Percentiles rank a stretch among this genome's conserved stretches.
These are phyloP conservation scores for Lasioglossum marginatum DNA, from an alignment of 2,888 invertebrate species.

Conservation along the genomic window DNA sequence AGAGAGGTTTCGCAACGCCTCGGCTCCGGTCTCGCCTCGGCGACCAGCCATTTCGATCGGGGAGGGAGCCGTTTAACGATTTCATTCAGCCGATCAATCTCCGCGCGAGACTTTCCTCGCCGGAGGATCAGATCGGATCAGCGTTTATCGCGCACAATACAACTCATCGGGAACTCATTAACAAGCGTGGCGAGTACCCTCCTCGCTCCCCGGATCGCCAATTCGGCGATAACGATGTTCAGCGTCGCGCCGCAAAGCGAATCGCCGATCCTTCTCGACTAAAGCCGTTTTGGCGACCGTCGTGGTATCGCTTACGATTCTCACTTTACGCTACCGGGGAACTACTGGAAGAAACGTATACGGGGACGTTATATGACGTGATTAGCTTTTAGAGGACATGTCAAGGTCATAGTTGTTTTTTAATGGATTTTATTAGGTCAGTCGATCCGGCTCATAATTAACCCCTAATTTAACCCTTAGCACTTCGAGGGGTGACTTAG, in stretches of 20 bases:
- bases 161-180: constrained; percentile 63
- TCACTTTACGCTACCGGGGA: neutral
- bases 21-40: neutral
- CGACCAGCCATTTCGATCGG: neutral
- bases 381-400: too few species aligned
- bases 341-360: too few species aligned
- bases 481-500: too few species aligned
- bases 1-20: constrained; percentile 45
- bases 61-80: constrained; percentile 51
- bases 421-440: too few species aligned
- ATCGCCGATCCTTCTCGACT: neutral
- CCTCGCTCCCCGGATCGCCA: neutral
- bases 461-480: neutral
- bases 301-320: neutral
- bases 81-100: constrained; percentile 54
- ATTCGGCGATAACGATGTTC: neutral
- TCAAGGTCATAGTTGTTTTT: too few species aligned
- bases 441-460: neutral
- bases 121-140: constrained; percentile 46
- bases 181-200: constrained; percentile 13
- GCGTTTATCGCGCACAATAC: constrained; percentile 55
- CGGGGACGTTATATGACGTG: too few species aligned
- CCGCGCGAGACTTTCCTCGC: constrained; percentile 41
- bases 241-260: neutral
- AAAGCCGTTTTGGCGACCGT: neutral